Evolutionary conservation across 2,113 vertebrate species (phyloP), one percentile per base, ranked within the genome.

Genomic region (Callorhinus ursinus): DNA sequence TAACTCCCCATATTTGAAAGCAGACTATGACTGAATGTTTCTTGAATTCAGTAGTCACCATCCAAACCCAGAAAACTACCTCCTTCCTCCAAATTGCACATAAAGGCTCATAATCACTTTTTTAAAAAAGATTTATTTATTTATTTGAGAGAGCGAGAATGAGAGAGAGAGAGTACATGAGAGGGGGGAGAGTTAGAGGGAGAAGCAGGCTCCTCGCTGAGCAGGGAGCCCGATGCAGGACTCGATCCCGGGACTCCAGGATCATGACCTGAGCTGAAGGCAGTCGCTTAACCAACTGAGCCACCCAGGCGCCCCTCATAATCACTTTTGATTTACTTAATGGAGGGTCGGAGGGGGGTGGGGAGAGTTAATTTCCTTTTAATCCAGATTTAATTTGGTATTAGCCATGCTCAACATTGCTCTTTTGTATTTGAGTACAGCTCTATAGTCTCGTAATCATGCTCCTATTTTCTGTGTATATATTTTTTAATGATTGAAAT

Each of bases 401-500:
- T 81, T 74, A 92, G 39, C 1, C 9, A 49, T 24, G 33, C 3
- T 76, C 14, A 31, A 3, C 1, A 46, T 69, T 84, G 31, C 51
- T 88, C 15, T 74, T 90, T 86, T 67, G 18, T 95, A 57, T 88
- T 57, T 95, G 16, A 79, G 19, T 13, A 71, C 14, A 77, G 8
- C 16, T 88, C 9, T 80, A 92, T 94, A 65, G 42, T 53, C 28
- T 39, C 2, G 46, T 46, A 8, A 46, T 46, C 46, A 46, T 46
- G 63, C 7, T 82, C 51, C 42, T n/a, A 39, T 53, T 77, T 91
- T 96, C 46, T 82, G n/a, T 65, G 8, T 82, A 57, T 83, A 67
- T n/a, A 76, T 81, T 65, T 91, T 94, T 61, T 59, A 86, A 89
- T 89, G 28, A 63, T 97, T 95, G 16, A 33, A 74, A 67, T 63